A percentile compares a stretch with the other conserved stretches of the same genome.
These are phyloP conservation scores for Toxotes chatareus DNA, from an alignment of 2,113 vertebrate genomes.

Conservation along the genomic window DNA sequence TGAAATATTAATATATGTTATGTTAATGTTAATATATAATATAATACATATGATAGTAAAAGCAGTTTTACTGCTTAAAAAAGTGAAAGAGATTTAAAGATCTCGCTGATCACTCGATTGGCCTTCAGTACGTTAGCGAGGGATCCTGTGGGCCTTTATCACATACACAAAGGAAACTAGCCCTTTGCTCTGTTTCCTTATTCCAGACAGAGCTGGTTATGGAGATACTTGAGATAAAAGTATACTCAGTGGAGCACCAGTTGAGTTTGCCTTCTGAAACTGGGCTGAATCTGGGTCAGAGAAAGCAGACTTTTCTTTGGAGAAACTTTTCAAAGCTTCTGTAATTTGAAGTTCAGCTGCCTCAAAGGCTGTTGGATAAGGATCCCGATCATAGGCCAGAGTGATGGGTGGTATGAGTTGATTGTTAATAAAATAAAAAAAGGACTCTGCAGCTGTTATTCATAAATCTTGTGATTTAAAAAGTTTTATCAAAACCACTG, in stretches of 20 bases:
- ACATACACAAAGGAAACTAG: neutral
- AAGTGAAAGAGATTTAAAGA: neutral
- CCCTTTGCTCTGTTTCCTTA: neutral
- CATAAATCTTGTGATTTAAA: neutral
- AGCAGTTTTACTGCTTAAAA: neutral
- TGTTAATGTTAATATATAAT: too few relatives aligned
- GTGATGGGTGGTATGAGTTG: constrained; percentile 10
- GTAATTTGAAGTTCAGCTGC: constrained; percentile 41
- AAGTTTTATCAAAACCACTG: neutral
- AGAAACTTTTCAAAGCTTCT: constrained; percentile 37
- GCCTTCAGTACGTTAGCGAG: neutral
- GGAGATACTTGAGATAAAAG: constrained; percentile 34
- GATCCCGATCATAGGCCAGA: constrained; percentile 44
- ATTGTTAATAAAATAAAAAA: constrained; percentile 3
- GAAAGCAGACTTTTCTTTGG: constrained; percentile 21
- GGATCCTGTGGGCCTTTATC: neutral
- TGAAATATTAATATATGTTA: too few relatives aligned
- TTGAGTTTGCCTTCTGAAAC: constrained; percentile 14
- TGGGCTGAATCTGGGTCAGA: constrained; percentile 60
- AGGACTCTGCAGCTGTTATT: constrained; percentile 15
- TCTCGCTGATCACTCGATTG: neutral
- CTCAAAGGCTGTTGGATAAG: constrained; percentile 35
- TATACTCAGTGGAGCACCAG: constrained; percentile 5
- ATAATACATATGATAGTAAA: too few relatives aligned
- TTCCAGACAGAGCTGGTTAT: constrained; percentile 19